Evolutionary conservation across 2,888 invertebrate genomes (phyloP), one percentile per base, ranked within the genome.

Genomic region (Linnaemya tessellans): DNA sequence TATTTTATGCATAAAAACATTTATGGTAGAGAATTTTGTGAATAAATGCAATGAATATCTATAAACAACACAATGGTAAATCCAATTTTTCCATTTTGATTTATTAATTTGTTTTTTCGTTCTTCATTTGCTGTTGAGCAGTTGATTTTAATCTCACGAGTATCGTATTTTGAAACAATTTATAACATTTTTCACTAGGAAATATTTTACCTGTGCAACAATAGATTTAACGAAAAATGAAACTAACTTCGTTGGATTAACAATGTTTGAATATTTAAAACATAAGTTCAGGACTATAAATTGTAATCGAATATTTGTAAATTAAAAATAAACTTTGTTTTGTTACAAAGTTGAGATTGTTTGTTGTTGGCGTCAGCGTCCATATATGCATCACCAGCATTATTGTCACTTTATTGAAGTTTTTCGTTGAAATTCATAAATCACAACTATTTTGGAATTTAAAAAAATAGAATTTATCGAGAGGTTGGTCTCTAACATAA

Each of bases 131-230:
- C 46, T 35, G 30, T 3, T 46, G 7, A 60, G 20, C 58, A 18
- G 30, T 3, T 46, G 73, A 73, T 73, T 49, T 46, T 73, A 60
- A 35, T 73, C 60, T 73, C 46, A 60, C 46, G 46, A 62, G 20
- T 62, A 0, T 49, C 11, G 10, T 25, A 22, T 58, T 54, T 15
- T 20, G 10, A 25, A 11, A 56, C 0, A 11, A 11, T 54, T 54
- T 56, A 43, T 70, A 18, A 68, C 18, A 8, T 49, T 35, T 15
- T 38, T 22, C 15, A 15, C 20, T 70, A 0, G 25, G 20, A 56
- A 56, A 25, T 56, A 25, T 41, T 43, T 0, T n/a, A 5, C 7
- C 56, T 38, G n/a, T 22, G 11, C 41, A 71, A 56, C n/a, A n/a
- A 11, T 43, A 25, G n/a, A 25, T 56, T 56, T 43, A 58, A 56